Conservation (phyloP, 2,797 vertebrate species). For the Gorsachius magnificus region DNA sequence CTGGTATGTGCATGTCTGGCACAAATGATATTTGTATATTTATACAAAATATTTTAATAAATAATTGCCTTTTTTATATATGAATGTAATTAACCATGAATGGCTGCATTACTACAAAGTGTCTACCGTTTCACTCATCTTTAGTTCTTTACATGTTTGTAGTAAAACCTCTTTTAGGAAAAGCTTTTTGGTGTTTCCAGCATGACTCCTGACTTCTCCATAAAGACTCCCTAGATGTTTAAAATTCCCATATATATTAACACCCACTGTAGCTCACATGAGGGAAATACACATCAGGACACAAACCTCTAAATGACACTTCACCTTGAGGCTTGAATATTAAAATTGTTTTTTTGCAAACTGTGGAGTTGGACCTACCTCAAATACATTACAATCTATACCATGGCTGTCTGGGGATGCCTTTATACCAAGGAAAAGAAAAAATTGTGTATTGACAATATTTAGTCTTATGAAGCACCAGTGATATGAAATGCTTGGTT, state of each 20-base stretch:
- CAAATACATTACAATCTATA: not conserved
- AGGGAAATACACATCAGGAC: not conserved
- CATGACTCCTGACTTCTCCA: not conserved
- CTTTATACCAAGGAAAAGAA: not conserved
- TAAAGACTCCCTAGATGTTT: not conserved
- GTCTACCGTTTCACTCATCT: not conserved
- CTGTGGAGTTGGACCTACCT: not conserved
- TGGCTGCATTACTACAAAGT: not conserved
- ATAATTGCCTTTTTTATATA: not conserved
- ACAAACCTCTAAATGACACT: not conserved
- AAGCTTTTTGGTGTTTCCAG: not conserved
- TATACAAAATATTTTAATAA: not conserved
- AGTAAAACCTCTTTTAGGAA: not conserved
- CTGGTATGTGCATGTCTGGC: not conserved
- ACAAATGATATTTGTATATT: not conserved
- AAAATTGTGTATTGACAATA: not conserved
- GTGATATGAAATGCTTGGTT: not conserved
- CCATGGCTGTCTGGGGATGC: not conserved
- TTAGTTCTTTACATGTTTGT: not conserved
- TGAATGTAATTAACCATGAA: not conserved
- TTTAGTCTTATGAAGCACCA: not conserved
- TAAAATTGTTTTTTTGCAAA: not conserved
- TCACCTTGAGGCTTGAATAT: not conserved
- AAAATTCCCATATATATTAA: not conserved
- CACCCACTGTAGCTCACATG: not conserved